Evolutionary conservation across 2,888 invertebrate genomes (phyloP), one percentile per base, ranked within the genome.

Genomic region (Drosophila borborema): DNA sequence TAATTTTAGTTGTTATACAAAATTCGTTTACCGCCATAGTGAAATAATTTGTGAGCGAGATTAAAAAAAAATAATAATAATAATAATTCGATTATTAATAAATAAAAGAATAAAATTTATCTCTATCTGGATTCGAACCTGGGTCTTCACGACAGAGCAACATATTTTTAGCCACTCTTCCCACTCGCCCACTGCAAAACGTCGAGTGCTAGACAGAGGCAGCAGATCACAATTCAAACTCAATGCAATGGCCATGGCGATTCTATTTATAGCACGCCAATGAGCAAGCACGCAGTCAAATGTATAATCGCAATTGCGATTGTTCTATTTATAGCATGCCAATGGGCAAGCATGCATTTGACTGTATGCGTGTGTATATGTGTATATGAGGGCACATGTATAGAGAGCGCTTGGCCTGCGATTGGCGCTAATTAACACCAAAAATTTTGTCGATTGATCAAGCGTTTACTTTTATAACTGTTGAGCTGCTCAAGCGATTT

Each of bases 241-340:
- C 28, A 28, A 16, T 48, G 48, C 48, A 28, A 9, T 28, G n/a
- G 28, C 49, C n/a, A 28, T 49, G 9, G n/a, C n/a, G 5, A 31
- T 31, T 49, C 49, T 49, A 49, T 49, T 49, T 49, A 49, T 49
- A 49, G 49, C n/a, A 18, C 10, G 49, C 49, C 31, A 49, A 49
- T 49, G n/a, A 18, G 10, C 48, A 31, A n/a, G 31, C 48, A 28
- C 2, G n/a, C 48, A n/a, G 9, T 16, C 3, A 16, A 48, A 48
- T n/a, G 31, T 2, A 9, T 10, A 31, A 49, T n/a, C 5, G 10
- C 48, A 10, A 31, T 49, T n/a, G n/a, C 28, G n/a, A n/a, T n/a
- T 5, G n/a, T 10, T 48, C 48, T 48, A 48, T 49, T 49, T 31
- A n/a, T 49, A 49, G n/a, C 31, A 9, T 31, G 31, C 31, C n/a